Evolutionary conservation across 1,140 invertebrate species (phyloP), one percentile per base, ranked within the genome.

Genomic region (Physella acuta): DNA sequence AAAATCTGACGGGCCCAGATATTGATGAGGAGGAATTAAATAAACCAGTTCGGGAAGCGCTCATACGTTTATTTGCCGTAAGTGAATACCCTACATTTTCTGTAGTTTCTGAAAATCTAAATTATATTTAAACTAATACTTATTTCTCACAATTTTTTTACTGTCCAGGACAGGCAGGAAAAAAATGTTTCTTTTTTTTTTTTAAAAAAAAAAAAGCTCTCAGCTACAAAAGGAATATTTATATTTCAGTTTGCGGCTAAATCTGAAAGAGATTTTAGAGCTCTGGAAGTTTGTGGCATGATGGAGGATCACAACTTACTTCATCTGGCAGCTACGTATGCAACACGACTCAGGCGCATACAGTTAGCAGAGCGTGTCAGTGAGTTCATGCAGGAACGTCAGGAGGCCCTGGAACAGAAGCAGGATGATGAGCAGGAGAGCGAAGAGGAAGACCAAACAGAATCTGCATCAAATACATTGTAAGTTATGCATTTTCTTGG

Each of bases 11-110:
- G n/a, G 49, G 58, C 11, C 68, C 84, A 30, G 84, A 84, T 60
- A 83, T 85, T 51, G 73, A 80, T 68, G 89, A 91, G 8, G 87
- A 90, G 49, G 88, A 81, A 30, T 64, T 74, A 16, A 58, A 68
- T 55, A 77, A 75, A 74, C 70, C 74, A 34, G 68, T 89, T 4
- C 89, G 91, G 72, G 91, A 94, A 81, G 88, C 90, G n/a, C 88
- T 94, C 33, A 89, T 97, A 71, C 94, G 94, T 85, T 82, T 96
- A 28, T 96, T 98, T 88, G 93, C 93, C 26, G 92, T 94, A 86
- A 89, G 85, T 73, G 26, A n/a, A n/a, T n/a, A n/a, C n/a, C n/a
- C n/a, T n/a, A n/a, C n/a, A n/a, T n/a, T n/a, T n/a, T n/a, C n/a
- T n/a, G n/a, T n/a, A n/a, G n/a, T n/a, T n/a, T n/a, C 17, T n/a